Conservation (phyloP, 2,888 invertebrate species). For the Microchrysa polita region DNA sequence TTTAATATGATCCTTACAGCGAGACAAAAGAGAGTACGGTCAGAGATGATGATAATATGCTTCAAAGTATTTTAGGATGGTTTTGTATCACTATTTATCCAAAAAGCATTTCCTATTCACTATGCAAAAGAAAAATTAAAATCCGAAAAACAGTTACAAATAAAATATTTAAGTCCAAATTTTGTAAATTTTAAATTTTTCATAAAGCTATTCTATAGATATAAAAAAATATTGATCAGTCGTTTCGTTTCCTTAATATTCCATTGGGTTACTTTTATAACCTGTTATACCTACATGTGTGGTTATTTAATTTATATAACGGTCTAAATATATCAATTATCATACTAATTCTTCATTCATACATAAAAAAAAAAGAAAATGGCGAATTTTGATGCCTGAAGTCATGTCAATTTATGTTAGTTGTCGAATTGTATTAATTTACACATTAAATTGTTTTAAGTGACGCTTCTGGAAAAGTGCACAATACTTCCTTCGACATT, state of each 20-base stretch:
- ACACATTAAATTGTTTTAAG: constrained; percentile 37
- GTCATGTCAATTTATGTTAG: constrained; percentile 12
- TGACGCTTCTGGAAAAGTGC: constrained; percentile 27
- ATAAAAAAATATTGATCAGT: not conserved
- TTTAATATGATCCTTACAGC: too few relatives aligned
- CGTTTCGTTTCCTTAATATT: not conserved
- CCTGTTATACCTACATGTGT: not conserved
- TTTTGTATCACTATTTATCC: too few relatives aligned
- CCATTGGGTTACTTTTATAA: not conserved
- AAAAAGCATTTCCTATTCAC: too few relatives aligned
- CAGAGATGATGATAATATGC: too few relatives aligned
- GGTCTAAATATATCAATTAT: constrained; percentile 20
- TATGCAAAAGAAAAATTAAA: too few relatives aligned
- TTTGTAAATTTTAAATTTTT: too few relatives aligned
- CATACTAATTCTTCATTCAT: too few relatives aligned
- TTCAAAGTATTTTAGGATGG: too few relatives aligned
- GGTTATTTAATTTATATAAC: not conserved
- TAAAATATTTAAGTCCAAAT: too few relatives aligned
- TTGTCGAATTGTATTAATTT: constrained; percentile 37
- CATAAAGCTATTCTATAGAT: not conserved
- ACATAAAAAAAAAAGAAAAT: not conserved
- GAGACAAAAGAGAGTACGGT: too few relatives aligned
- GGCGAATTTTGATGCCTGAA: not conserved
- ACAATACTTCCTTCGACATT: constrained; percentile 42
- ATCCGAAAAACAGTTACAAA: too few relatives aligned